Evolutionary conservation across 1,140 invertebrate genomes (phyloP).

Genomic region (Bombyx mori): DNA sequence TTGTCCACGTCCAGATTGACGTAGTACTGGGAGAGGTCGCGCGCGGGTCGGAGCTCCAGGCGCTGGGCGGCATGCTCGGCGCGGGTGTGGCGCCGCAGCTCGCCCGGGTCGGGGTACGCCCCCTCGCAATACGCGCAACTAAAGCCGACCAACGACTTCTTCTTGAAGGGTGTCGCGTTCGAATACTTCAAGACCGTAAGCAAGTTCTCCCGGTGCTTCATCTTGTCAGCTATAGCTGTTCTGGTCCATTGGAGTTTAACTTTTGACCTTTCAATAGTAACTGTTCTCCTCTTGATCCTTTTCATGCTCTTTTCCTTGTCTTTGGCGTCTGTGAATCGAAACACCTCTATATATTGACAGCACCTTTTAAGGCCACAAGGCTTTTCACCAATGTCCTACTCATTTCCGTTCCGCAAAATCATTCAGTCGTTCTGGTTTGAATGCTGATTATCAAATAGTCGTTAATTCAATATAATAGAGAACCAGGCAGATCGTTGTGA

Average conservation of each 20-base stretch:
- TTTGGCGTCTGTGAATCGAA: no score
- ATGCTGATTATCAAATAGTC: no score
- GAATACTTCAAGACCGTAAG: constrained; percentile 38
- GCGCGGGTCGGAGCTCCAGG: constrained; percentile 30
- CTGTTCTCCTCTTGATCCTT: constrained; percentile 16
- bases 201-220: constrained; percentile 44
- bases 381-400: no score
- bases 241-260: constrained; percentile 26
- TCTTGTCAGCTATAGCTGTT: constrained; percentile 19
- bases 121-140: constrained; percentile 45
- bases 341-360: no score
- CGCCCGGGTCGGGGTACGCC: constrained; percentile 35
- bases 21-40: constrained; percentile 41
- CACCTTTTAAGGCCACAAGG: no score
- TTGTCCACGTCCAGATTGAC: constrained; percentile 43
- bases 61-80: constrained; percentile 32
- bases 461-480: no score
- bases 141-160: constrained; percentile 38
- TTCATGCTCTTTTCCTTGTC: constrained; percentile 14
- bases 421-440: no score
- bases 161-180: constrained; percentile 45
- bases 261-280: constrained; percentile 9
- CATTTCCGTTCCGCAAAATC: no score
- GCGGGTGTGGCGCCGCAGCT: constrained; percentile 38
- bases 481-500: no score